Base-by-base conservation (phyloP, 2,797 vertebrate genomes). In the Hippoglossus hippoglossus region DNA sequence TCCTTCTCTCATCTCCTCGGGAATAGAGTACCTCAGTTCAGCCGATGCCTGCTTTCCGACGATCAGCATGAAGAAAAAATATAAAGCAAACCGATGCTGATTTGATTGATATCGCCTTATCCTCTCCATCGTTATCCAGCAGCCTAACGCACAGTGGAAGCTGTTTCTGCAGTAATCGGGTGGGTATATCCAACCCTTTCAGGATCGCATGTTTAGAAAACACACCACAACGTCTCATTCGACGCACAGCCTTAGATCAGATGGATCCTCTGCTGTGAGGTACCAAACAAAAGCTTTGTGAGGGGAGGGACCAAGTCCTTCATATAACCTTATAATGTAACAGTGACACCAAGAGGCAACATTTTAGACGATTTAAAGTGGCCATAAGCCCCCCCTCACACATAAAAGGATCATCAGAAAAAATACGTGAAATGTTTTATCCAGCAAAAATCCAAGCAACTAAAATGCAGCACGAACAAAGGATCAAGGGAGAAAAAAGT, bases 11-110 rank as follows among this genome's bases (percentile, higher is more conserved):
- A 89, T 70, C 67, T 95, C 95, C 80, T 96, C 95, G 19, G 90
- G 84, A 77, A 95, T 73, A 13, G 91, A 91, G 65, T 95, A 96
- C 31, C 89, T 85, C 59, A 95, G 74, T 63, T 93, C 93, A 61
- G 92, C 93, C 0, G 75, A 70, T 47, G 74, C 62, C 4, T 56
- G 66, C n/a, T 75, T n/a, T 22, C 41, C 51, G 5, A 69, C 67
- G 46, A 78, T 19, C 34, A 13, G 10, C 31, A 87, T 5, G 24
- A 86, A 9, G 8, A 5, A 50, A 5, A 80, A 49, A 55, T 16
- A 7, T 61, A 87, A 54, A 28, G 34, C 36, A 21, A 71, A 5
- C 72, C 66, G 18, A 19, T 9, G 22, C 4, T 13, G 15, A 6
- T 34, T 25, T 16, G 21, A 12, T 54, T 1, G 41, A 44, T 16